These are phyloP conservation scores for Drosophila affinis DNA, from an alignment of 2,888 invertebrate genomes.

Conservation along the genomic window DNA sequence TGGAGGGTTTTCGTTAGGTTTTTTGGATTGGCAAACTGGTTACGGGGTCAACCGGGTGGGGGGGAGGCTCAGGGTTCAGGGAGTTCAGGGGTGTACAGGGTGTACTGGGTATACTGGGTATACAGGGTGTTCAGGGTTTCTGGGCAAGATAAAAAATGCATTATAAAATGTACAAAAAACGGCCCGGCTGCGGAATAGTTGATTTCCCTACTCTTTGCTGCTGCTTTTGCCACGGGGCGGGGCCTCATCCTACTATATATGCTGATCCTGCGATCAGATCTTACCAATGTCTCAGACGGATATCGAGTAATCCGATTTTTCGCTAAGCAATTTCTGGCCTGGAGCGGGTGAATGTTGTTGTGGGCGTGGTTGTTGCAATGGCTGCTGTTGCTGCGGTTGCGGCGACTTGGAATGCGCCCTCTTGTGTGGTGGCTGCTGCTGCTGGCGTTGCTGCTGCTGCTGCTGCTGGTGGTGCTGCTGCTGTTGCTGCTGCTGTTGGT, in stretches of 20 bases:
- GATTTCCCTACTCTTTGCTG: slow-evolving; percentile 21
- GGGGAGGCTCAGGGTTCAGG: slow-evolving; percentile 3
- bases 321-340: slow-evolving; percentile 85
- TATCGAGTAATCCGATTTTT: slow-evolving; percentile 90
- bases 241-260: slow-evolving; percentile 53
- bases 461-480: slow-evolving; percentile 83
- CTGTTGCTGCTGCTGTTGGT: slow-evolving; percentile 65
- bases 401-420: slow-evolving; percentile 71
- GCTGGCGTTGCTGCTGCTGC: slow-evolving; percentile 84
- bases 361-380: slow-evolving; percentile 72
- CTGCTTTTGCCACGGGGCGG: slow-evolving; percentile 37
- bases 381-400: slow-evolving; percentile 78
- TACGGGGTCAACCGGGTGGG: neutral
- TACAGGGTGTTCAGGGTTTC: slow-evolving; percentile 24
- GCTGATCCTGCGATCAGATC: slow-evolving; percentile 71
- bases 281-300: slow-evolving; percentile 86
- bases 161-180: slow-evolving; percentile 65
- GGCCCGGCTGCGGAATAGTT: slow-evolving; percentile 60
- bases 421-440: slow-evolving; percentile 66
- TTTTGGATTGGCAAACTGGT: slow-evolving; percentile 52
- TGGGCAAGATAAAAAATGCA: slow-evolving; percentile 54
- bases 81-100: neutral
- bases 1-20: slow-evolving; percentile 10
- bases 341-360: slow-evolving; percentile 83
- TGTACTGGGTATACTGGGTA: slow-evolving; percentile 15